Evolutionary conservation across 30 jellyfish, hydroid and myxozoan genomes (phyloP), one percentile per base, ranked within the genome.

Genomic region (Aurelia sp.): DNA sequence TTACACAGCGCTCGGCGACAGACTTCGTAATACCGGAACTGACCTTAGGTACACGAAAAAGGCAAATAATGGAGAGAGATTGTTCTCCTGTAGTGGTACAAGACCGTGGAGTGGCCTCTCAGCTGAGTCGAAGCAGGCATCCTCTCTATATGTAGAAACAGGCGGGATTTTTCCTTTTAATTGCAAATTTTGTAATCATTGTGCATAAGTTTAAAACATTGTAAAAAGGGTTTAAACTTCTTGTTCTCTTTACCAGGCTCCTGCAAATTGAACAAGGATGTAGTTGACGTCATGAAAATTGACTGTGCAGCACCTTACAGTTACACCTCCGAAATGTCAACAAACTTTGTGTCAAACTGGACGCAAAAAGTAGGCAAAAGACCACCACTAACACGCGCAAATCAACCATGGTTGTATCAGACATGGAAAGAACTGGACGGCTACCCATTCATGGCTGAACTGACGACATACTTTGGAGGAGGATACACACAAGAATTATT

Each of bases 381-480:
- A 21, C 89, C 88, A 16, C 13, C 92, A 15, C 48, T 95, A 20
- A 95, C 89, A 13, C 97, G 90, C 13, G 30, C 5, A 22, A 90
- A 81, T 33, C 87, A 70, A 63, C 99, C 97, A 8, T 95, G 99
- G 99, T 66, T 92, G 22, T 95, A 89, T 68, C 99, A 95, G 72
- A 66, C 77, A 12, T 95, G 99, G 99, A 12, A 62, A 19, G 97
- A 84, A 12, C 92, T 95, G n/a, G 99, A 95, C 60, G 97, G 97
- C 58, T 95, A 95, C 80, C 99, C 99, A 21, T 76, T 81, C 79
- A 57, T 92, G 92, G 99, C 97, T 12, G 95, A 95, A 62, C 93
- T 93, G 63, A 76, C 93, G 24, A 89, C 99, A 51, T 95, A 95
- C 79, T 89, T 73, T 51, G 99, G 99, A 8, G 99, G 99, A 3